Evolutionary conservation across 2,797 vertebrate species (phyloP), one percentile per base, ranked within the genome.

Genomic region (Peromyscus nudipes): DNA sequence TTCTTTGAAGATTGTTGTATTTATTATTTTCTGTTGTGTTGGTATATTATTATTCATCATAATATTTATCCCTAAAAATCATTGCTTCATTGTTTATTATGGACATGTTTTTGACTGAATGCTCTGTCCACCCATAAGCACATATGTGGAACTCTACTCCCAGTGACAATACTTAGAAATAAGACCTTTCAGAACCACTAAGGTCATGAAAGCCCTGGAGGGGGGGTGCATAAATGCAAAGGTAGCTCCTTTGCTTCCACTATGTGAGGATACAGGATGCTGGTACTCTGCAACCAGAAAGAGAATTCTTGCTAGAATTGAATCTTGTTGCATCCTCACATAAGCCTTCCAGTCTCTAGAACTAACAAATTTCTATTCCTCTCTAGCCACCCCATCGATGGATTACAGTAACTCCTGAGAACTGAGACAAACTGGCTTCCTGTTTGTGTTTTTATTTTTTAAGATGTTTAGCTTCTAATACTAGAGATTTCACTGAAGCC

Each of bases 21-120:
- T 40, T 92, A 89, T 89, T 88, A n/a, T 88, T 90, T 75, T 90
- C 80, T 75, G 1, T 71, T 95, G n/a, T 73, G 17, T 85, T 60
- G 21, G 86, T 34, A 73, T 65, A 89, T 62, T 91, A 67, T 37
- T 91, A 89, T 55, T 40, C 10, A 55, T 57, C 5, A 62, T 93
- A 93, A 91, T 46, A 80, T 40, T 92, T 77, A 86, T 9, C 46
- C 10, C 29, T 23, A 79, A n/a, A n/a, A 97, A 90, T 4, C 4
- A 57, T 17, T 80, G 34, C 49, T 29, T 82, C 17, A 4, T 46
- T 91, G 29, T 37, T 89, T 83, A 71, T 87, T 77, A 83, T 57
- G 69, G 10, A 34, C 25, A 52, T n/a, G 49, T 31, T 49, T 60
- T 34, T 12, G 29, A n/a, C 57, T 52, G 46, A 60, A 57, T 91